Percentiles rank a stretch among this genome's conserved stretches.
Evolutionary conservation across 1,140 invertebrate species (phyloP).

Genomic region (Drosophila setifemur): DNA sequence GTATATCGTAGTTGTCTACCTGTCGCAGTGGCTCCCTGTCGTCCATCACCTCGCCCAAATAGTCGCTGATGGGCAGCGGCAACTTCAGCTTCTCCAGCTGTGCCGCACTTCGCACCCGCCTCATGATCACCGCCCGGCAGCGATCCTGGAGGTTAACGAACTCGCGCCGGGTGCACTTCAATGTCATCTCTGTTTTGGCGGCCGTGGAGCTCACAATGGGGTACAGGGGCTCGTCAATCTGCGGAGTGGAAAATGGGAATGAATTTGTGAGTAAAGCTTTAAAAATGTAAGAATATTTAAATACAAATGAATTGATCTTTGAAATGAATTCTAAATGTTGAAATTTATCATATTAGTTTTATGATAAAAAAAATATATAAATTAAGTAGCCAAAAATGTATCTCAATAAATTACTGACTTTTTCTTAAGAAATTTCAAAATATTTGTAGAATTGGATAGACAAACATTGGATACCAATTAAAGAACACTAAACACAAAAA

Average conservation of each 20-base stretch:
- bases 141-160: slow-evolving; percentile 88
- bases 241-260: not conserved
- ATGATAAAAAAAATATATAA: too few relatives aligned
- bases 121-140: slow-evolving; percentile 84
- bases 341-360: too few relatives aligned
- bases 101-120: slow-evolving; percentile 75
- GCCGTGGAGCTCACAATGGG: slow-evolving; percentile 89
- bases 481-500: too few relatives aligned
- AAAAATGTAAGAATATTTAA: too few relatives aligned
- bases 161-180: slow-evolving; percentile 84
- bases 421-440: too few relatives aligned
- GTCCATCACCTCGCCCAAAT: slow-evolving; percentile 83
- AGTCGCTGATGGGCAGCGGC: slow-evolving; percentile 82
- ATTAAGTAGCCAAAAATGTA: too few relatives aligned
- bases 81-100: slow-evolving; percentile 83
- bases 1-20: slow-evolving; percentile 81
- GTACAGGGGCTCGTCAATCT: slow-evolving; percentile 85
- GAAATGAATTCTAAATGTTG: too few relatives aligned
- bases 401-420: too few relatives aligned
- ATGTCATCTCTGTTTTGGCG: slow-evolving; percentile 89
- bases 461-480: too few relatives aligned
- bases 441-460: too few relatives aligned
- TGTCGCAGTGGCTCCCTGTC: slow-evolving; percentile 67
- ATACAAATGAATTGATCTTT: too few relatives aligned
- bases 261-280: too few relatives aligned